Evolutionary conservation across 2,888 invertebrate species (phyloP), one percentile per base, ranked within the genome.

Genomic region (Conops quadrifasciatus): DNA sequence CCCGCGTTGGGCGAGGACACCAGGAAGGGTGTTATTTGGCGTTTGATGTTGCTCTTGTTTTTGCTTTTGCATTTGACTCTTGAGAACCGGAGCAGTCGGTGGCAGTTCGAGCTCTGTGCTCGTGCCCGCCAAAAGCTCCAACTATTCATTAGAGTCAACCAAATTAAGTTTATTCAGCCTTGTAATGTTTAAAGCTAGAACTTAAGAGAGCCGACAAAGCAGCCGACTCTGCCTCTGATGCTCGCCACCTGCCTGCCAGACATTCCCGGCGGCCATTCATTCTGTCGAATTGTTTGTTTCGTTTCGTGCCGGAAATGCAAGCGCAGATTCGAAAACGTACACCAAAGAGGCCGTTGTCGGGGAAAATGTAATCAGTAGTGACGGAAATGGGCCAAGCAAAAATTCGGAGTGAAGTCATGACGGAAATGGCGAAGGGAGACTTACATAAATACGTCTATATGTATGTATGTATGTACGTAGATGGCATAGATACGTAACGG

Each of bases 311-410:
- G 62, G 68, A 68, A 68, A 68, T 68, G 68, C 60, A 68, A 68
- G 60, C 60, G 68, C 60, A 60, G 62, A 68, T 62, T 51, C 62
- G 49, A 24, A 62, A 62, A 26, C 24, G 68, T 36, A 28, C 26
- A 16, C 59, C 21, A 43, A 56, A 58, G 67, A 67, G 59, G 49
- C 60, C 60, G 51, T 60, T 51, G 45, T 62, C 51, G 62, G 68
- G 62, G 68, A 68, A 68, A 68, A 68, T 62, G 51, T 68, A 68
- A 68, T 68, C 68, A 68, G 68, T 62, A 68, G 60, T 68, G 60
- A 62, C 60, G 62, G 62, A 49, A 68, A 68, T 60, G 11, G 28
- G 24, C 24, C 49, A 62, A 49, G 68, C 21, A 30, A 68, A 36
- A 28, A 59, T n/a, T 11, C 13, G 21, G 43, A 19, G 13, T 30